Evolutionary conservation across 2,797 vertebrate genomes (phyloP), one percentile per base, ranked within the genome.

Genomic region (Capromys pilorides): DNA sequence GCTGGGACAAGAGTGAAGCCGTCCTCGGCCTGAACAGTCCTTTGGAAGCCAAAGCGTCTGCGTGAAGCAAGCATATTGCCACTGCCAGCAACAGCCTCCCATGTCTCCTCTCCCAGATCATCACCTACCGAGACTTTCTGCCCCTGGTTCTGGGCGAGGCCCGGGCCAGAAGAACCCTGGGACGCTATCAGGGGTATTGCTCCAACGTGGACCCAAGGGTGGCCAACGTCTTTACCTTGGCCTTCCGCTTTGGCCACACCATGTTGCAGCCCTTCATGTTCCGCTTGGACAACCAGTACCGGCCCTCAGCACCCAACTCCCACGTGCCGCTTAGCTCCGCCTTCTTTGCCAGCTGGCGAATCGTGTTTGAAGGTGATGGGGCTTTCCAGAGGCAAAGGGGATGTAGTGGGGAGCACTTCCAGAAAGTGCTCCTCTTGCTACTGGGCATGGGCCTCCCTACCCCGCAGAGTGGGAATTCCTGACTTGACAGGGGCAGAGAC

Each of bases 171-270:
- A 95, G 81, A 89, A 66, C 97, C 19, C 95, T 99, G 0, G 98
- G 98, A 0, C 75, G 0, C 24, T 99, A 99, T 94, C 86, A 24
- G 0, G 98, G 98, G 12, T 99, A 99, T 93, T 86, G 97, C 77
- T 69, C 98, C 24, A 96, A 96, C 0, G 97, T 98, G 16, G 98
- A 99, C 96, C 98, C 99, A 36, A 98, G 97, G 12, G 98, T 99
- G 71, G 3, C 99, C 49, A 99, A 99, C 0, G 98, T 99, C 22
- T 99, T 99, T 94, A 98, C 99, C 10, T 97, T 99, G 24, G 98
- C 98, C 45, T 99, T 98, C 97, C 98, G 99, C 41, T 99, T 99
- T 2, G 99, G 98, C 86, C 99, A 99, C 90, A 96, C 98, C 73
- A 97, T 98, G 87, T 96, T 99, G 79, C 99, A 99, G 95, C 99